Conservation (phyloP, 2,888 invertebrate genomes). For the Lasioglossum villosulum region DNA sequence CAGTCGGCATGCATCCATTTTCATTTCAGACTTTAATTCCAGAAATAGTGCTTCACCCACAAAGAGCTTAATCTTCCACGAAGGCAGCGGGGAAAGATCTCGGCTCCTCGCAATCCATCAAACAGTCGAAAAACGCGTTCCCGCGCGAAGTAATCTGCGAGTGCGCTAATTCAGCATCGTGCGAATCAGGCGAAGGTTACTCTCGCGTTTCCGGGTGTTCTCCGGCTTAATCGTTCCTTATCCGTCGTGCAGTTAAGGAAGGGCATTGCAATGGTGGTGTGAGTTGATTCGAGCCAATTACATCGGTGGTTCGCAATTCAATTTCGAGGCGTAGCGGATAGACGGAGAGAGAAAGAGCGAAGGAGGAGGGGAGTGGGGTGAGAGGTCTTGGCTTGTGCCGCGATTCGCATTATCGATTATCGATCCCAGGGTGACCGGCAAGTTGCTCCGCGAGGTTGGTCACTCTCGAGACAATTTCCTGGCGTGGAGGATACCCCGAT, state of each 20-base stretch:
- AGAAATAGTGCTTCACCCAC: no score
- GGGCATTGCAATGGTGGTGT: conserved; percentile 26
- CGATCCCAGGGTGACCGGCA: conserved; percentile 54
- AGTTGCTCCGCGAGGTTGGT: conserved; percentile 32
- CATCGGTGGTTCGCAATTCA: conserved; percentile 77
- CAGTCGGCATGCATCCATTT: neutral
- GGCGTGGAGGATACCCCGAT: conserved; percentile 25
- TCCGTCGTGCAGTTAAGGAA: conserved; percentile 55
- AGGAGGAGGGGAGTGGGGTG: neutral
- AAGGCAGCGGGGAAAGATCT: neutral
- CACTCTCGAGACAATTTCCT: conserved; percentile 50
- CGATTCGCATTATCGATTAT: conserved; percentile 64
- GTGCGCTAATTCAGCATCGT: neutral
- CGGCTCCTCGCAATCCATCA: neutral
- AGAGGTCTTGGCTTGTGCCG: neutral
- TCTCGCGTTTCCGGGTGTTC: neutral
- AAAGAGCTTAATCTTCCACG: neutral
- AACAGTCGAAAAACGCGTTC: neutral
- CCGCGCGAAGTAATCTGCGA: neutral
- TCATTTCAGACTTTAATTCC: neutral
- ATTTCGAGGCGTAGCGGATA: conserved; percentile 64
- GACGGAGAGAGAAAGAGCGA: neutral
- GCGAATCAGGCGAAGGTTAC: neutral
- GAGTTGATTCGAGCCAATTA: conserved; percentile 79
- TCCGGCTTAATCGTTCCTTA: conserved; percentile 77